A percentile compares a stretch with the other conserved stretches of the same genome.
Evolutionary conservation across 2,113 vertebrate species (phyloP).

Genomic region (Scopus umbretta): DNA sequence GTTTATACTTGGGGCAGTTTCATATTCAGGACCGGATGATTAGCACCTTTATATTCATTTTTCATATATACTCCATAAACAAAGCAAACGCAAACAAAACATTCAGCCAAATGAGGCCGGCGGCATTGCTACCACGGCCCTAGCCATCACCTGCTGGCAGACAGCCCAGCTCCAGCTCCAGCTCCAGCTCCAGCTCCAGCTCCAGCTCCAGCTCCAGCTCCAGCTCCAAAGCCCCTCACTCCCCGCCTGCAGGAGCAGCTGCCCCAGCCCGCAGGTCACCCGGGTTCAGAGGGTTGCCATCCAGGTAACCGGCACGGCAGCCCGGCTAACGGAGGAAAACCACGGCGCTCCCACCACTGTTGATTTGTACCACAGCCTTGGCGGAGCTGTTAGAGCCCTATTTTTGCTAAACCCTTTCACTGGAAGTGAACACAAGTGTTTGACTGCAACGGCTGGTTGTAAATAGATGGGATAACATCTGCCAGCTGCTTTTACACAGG

Average conservation of each 20-base stretch:
- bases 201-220: no score
- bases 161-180: neutral
- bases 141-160: neutral
- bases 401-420: neutral
- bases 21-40: neutral
- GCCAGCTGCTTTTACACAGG: neutral
- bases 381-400: neutral
- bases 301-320: neutral
- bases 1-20: neutral
- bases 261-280: accelerated
- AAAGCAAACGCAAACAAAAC: neutral
- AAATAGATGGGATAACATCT: neutral
- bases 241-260: accelerated
- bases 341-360: accelerated
- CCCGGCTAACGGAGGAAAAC: accelerated
- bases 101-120: accelerated
- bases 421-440: neutral
- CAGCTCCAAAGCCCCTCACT: neutral
- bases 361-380: neutral
- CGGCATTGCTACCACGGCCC: accelerated
- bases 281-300: neutral
- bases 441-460: neutral
- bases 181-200: no score
- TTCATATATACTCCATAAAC: neutral
- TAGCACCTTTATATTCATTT: neutral